A percentile compares a stretch with the other conserved stretches of the same genome.
Conservation (phyloP, 2,888 invertebrate genomes). For the Caenorhabditis sulstoni region DNA sequence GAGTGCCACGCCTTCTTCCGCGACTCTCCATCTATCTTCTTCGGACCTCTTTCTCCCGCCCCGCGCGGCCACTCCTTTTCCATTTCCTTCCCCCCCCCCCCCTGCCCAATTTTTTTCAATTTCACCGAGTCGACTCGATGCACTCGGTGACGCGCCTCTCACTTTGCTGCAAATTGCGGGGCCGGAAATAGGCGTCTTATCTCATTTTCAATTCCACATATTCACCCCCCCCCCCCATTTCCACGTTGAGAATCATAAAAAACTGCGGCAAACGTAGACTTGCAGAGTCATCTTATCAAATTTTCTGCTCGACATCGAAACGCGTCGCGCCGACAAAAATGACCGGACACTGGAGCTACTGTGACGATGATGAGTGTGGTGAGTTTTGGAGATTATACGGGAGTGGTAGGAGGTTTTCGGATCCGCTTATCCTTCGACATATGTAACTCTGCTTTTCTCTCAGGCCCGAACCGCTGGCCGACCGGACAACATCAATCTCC, state of each 20-base stretch:
- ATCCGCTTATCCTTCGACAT: background rate
- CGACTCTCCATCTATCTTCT: conserved; percentile 51
- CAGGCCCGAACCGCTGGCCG: conserved; percentile 68
- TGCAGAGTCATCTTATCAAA: conserved; percentile 55
- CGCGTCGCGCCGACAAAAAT: conserved; percentile 56
- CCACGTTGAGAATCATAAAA: conserved; percentile 27
- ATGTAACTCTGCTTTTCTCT: background rate
- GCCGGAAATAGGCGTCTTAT: too few relatives aligned
- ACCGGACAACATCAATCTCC: conserved; percentile 76
- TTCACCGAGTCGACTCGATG: background rate
- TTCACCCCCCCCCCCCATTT: conserved; percentile 4
- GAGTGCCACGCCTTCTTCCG: conserved; percentile 30
- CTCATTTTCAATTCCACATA: background rate
- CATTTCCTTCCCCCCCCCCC: background rate
- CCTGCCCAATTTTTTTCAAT: conserved; percentile 19
- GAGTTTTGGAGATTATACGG: conserved; percentile 6
- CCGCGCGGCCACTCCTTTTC: conserved; percentile 1
- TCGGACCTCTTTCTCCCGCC: conserved; percentile 5
- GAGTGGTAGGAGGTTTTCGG: background rate
- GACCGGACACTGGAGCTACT: conserved; percentile 76
- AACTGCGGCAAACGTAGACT: too few relatives aligned
- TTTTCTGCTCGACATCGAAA: conserved; percentile 47
- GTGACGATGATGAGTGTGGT: conserved; percentile 74
- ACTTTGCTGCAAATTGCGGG: too few relatives aligned
- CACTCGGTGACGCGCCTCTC: too few relatives aligned